Conservation (phyloP, 2,797 vertebrate species). For the Anguilla megastoma region DNA sequence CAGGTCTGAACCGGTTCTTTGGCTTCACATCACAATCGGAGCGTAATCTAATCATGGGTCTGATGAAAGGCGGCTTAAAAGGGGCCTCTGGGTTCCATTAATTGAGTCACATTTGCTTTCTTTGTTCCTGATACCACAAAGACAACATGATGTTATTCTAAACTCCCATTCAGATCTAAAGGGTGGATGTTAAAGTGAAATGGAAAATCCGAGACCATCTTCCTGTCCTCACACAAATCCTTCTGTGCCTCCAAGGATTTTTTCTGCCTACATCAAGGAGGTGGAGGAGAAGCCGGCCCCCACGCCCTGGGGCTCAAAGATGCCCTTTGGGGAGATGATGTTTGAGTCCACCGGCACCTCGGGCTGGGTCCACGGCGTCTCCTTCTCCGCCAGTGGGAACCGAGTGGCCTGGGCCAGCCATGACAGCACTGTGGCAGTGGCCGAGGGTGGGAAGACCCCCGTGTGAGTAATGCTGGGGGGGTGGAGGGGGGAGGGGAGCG, state of each 20-base stretch:
- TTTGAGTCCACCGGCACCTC: slow-evolving; percentile 92
- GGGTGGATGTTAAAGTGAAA: neutral
- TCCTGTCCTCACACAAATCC: neutral
- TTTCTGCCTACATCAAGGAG: slow-evolving; percentile 99
- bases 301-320: slow-evolving; percentile 97
- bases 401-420: slow-evolving; percentile 97
- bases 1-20: slow-evolving; percentile 73
- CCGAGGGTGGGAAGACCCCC: slow-evolving; percentile 76
- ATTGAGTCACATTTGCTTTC: neutral
- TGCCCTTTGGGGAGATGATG: slow-evolving; percentile 97
- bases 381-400: slow-evolving; percentile 94
- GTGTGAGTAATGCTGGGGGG: slow-evolving; percentile 71
- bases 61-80: neutral
- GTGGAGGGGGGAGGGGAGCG: neutral
- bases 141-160: neutral
- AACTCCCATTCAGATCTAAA: neutral
- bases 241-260: slow-evolving; percentile 76
- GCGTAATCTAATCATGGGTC: neutral
- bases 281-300: slow-evolving; percentile 98
- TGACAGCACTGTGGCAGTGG: slow-evolving; percentile 91
- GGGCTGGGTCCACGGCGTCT: slow-evolving; percentile 96
- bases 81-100: neutral
- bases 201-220: neutral
- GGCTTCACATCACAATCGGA: neutral
- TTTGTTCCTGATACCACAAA: neutral